These are phyloP conservation scores for Apantesis nais DNA, from an alignment of 2,888 invertebrate genomes.

Conservation along the genomic window DNA sequence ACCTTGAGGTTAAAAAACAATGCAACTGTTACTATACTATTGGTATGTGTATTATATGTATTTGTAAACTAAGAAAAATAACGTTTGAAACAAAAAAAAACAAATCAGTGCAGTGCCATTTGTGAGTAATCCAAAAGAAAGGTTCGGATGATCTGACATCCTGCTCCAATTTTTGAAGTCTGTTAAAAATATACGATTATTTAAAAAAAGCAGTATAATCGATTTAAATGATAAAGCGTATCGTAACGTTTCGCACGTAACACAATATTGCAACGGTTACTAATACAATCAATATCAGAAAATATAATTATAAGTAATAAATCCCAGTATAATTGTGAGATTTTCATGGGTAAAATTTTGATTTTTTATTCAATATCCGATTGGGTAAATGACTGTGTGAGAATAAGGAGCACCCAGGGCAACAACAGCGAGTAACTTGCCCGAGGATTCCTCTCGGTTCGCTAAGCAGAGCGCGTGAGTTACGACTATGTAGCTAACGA, in stretches of 20 bases:
- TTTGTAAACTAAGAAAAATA: too few species aligned
- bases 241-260: neutral
- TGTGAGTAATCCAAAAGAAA: too few species aligned
- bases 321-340: neutral
- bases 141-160: neutral
- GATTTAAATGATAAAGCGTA: neutral
- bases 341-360: slow-evolving; percentile 11
- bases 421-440: slow-evolving; percentile 31
- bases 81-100: too few species aligned
- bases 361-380: slow-evolving; percentile 9
- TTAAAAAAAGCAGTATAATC: neutral
- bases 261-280: neutral
- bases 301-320: neutral
- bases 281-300: neutral
- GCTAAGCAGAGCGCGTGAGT: slow-evolving; percentile 44
- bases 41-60: too few species aligned
- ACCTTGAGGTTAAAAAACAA: too few species aligned
- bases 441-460: slow-evolving; percentile 45
- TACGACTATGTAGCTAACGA: slow-evolving; percentile 38
- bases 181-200: neutral
- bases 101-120: too few species aligned
- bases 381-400: neutral
- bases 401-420: slow-evolving; percentile 1
- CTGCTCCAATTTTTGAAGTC: neutral
- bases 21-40: too few species aligned